These are phyloP conservation scores for Phataginus tetradactyla DNA, from an alignment of 2,797 vertebrate species.

Conservation along the genomic window DNA sequence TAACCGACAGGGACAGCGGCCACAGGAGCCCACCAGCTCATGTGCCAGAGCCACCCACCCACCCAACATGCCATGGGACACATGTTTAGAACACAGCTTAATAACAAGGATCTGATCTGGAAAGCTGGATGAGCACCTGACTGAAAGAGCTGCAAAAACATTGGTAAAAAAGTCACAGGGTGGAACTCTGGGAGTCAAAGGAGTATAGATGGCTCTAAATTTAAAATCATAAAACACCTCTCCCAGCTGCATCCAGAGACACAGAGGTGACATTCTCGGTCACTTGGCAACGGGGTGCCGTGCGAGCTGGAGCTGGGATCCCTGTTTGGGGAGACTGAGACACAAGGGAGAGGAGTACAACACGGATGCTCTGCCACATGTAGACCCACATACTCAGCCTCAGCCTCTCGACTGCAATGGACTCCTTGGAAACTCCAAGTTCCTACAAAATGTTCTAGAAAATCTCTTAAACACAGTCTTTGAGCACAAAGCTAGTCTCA, in stretches of 20 bases:
- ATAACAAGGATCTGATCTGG: not conserved
- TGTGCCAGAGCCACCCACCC: no score
- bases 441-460: not conserved
- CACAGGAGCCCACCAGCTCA: rapidly evolving
- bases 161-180: not conserved
- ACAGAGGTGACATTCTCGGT: not conserved
- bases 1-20: not conserved
- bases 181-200: not conserved
- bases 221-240: not conserved
- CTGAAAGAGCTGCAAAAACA: not conserved
- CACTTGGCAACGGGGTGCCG: not conserved
- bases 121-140: not conserved
- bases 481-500: not conserved
- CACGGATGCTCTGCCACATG: not conserved
- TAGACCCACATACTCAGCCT: not conserved
- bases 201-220: not conserved
- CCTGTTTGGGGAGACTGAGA: not conserved
- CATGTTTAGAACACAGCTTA: not conserved
- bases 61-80: not conserved
- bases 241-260: not conserved
- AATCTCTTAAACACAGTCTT: not conserved
- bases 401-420: not conserved
- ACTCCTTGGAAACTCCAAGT: not conserved
- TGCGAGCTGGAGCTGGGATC: not conserved
- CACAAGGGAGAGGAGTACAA: not conserved